Percentiles rank a stretch among this genome's conserved stretches.
These are phyloP conservation scores for Sebastes nivosus DNA, from an alignment of 2,797 vertebrate genomes.

Conservation along the genomic window DNA sequence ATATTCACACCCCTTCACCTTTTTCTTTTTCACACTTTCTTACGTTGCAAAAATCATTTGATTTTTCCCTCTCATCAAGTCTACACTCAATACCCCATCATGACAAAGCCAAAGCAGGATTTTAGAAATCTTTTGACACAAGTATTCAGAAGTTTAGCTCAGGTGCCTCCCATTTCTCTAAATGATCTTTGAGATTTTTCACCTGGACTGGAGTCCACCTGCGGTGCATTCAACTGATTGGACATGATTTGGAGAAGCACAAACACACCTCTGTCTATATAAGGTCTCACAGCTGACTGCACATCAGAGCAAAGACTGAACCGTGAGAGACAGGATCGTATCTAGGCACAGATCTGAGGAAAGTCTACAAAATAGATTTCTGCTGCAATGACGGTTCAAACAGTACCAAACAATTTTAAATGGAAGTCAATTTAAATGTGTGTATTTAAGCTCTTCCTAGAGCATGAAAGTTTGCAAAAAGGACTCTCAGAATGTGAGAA, in stretches of 20 bases:
- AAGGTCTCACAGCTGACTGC: neutral
- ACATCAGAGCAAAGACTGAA: too few species aligned
- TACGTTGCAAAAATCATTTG: neutral
- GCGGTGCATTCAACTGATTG: neutral
- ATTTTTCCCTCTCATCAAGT: neutral
- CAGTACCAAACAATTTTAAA: neutral
- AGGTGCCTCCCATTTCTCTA: neutral
- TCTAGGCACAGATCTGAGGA: neutral
- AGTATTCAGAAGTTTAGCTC: neutral
- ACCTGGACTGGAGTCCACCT: neutral
- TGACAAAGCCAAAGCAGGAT: neutral
- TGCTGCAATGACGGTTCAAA: neutral
- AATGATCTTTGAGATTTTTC: neutral
- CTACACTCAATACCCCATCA: neutral
- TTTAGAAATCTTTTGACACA: neutral
- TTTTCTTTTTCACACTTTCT: neutral
- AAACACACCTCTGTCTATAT: neutral
- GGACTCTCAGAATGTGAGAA: neutral
- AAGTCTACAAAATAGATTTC: neutral
- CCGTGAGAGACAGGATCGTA: neutral
- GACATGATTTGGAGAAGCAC: neutral
- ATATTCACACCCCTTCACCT: neutral
- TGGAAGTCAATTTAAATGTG: too few species aligned
- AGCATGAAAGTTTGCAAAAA: neutral
- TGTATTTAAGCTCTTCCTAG: neutral